phyloP scores from a whole-genome alignment of 2,888 invertebrate genomes.

The Xanthorhoe spadicearia region DNA sequence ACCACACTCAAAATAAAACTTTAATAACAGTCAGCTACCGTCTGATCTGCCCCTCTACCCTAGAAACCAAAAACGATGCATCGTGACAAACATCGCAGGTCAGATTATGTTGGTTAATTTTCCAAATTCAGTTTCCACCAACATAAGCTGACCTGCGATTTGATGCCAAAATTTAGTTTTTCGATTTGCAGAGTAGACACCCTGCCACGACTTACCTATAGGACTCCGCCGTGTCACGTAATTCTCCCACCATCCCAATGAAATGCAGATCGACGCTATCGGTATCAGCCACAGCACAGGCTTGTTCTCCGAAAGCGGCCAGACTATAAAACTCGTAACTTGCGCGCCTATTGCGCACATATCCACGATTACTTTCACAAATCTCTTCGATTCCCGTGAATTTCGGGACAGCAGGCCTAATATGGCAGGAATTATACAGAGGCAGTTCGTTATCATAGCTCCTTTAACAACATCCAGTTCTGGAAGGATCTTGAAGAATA shows the following conservation, averaged over 20 bases:
- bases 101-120: too few relatives aligned
- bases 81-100: too few relatives aligned
- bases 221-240: slow-evolving; percentile 95
- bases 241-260: slow-evolving; percentile 99
- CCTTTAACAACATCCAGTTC: slow-evolving; percentile 97
- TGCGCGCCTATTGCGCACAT: slow-evolving; percentile 94
- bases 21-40: too few relatives aligned
- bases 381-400: slow-evolving; percentile 91
- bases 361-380: slow-evolving; percentile 92
- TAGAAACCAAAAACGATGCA: too few relatives aligned
- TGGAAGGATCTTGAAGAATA: slow-evolving; percentile 95
- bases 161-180: too few relatives aligned
- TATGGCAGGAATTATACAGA: slow-evolving; percentile 95
- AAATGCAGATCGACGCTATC: slow-evolving; percentile 92
- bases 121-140: too few relatives aligned
- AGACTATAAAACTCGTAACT: slow-evolving; percentile 95
- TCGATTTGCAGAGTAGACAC: too few relatives aligned
- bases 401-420: slow-evolving; percentile 92
- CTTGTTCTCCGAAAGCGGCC: slow-evolving; percentile 93
- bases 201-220: slow-evolving; percentile 84
- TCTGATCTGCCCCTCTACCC: too few relatives aligned
- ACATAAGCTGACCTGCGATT: too few relatives aligned
- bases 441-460: slow-evolving; percentile 97
- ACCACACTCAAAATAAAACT: too few relatives aligned
- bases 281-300: slow-evolving; percentile 94